Evolutionary conservation across 2,797 vertebrate species (phyloP).

Genomic region (Melanotaenia trifasciata): DNA sequence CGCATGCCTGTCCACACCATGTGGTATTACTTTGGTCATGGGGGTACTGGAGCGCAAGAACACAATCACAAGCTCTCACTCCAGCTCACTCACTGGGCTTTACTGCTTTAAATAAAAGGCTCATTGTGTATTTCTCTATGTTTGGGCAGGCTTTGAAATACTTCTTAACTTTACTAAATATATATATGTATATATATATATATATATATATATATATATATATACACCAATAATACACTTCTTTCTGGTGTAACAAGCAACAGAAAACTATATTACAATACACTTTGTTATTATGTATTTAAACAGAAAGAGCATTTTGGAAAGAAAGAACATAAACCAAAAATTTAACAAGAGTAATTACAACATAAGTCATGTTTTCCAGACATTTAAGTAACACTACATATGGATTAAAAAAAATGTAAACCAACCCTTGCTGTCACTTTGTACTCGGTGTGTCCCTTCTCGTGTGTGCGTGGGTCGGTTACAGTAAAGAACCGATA

Average conservation of each 20-base stretch:
- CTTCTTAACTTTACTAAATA: neutral
- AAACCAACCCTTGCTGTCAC: slow-evolving; percentile 88
- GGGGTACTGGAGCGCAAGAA: slow-evolving; percentile 38
- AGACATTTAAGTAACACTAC: too few relatives aligned
- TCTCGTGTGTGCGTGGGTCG: slow-evolving; percentile 90
- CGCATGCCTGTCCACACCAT: slow-evolving; percentile 22
- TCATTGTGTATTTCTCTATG: slow-evolving; percentile 18
- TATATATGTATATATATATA: too few relatives aligned
- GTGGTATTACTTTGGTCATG: slow-evolving; percentile 51
- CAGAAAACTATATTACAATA: neutral
- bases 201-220: too few relatives aligned
- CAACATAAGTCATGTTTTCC: neutral
- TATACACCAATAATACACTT: neutral
- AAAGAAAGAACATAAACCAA: neutral
- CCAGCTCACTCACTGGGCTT: slow-evolving; percentile 7
- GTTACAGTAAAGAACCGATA: slow-evolving; percentile 87
- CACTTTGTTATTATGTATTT: rapidly evolving
- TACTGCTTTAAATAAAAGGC: slow-evolving; percentile 21
- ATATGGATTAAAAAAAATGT: neutral
- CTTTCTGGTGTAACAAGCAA: neutral
- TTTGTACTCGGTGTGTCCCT: slow-evolving; percentile 93
- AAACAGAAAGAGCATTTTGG: neutral
- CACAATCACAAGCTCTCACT: slow-evolving; percentile 60
- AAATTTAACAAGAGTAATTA: neutral
- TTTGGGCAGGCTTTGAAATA: neutral